Evolutionary conservation across 2,113 vertebrate species (phyloP), one percentile per base, ranked within the genome.

Genomic region (Oxyura jamaicensis): DNA sequence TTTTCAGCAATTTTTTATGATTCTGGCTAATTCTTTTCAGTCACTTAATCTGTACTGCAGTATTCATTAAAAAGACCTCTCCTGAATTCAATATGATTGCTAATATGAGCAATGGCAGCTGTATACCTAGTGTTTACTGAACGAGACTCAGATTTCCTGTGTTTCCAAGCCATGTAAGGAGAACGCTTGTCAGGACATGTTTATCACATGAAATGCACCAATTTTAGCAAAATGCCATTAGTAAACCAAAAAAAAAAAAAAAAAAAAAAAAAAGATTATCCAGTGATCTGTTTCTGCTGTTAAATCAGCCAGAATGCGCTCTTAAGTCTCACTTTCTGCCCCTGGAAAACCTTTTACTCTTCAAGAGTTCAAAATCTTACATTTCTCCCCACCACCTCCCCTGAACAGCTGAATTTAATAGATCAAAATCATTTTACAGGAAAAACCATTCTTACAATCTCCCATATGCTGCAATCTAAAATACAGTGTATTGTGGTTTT

Each of bases 391-490:
- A 31, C 9, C 50, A 83, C 31, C n/a, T 86, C 56, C 26, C 67
- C 59, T 36, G 48, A 92, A 91, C 71, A 94, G 78, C 63, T 92
- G 87, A 96, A 91, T 88, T 91, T 85, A 84, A 89, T 16, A 91
- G 62, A 80, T 73, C 69, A 72, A 91, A 85, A 41, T 50, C 10
- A 81, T 81, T 88, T 60, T 62, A 15, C 83, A 91, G 69, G 56
- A 55, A 73, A 55, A 79, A 14, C 1, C 35, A 52, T 78, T 44
- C 46, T 65, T 59, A 77, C 7, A 8, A 86, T 94, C 67, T n/a
- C 65, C 88, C 93, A 86, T 58, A 84, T 91, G 94, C 72, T 96
- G 63, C 93, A 96, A 73, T 91, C 69, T 56, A 83, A 97, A 93
- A 71, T 65, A 55, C 31, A 79, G 82, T 31, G 62, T 48, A 56